Evolutionary conservation across 1,140 invertebrate genomes (phyloP).

Genomic region (Rhopalosiphum maidis): DNA sequence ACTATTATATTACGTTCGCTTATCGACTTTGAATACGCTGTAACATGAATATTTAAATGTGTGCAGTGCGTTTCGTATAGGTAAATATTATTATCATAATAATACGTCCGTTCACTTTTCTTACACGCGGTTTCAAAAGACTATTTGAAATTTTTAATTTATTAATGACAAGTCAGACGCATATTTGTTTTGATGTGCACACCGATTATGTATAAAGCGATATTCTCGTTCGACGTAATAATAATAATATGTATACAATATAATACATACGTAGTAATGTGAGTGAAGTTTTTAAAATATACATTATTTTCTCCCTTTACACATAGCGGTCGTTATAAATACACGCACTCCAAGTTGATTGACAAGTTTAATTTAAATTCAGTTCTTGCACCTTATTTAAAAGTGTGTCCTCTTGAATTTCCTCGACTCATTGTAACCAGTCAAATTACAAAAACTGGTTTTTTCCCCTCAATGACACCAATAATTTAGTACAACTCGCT

Average conservation of each 20-base stretch:
- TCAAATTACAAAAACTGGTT: slow-evolving; percentile 47
- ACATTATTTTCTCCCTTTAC: neutral
- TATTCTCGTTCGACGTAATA: neutral
- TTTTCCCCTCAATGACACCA: slow-evolving; percentile 38
- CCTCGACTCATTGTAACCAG: slow-evolving; percentile 7
- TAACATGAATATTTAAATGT: slow-evolving; percentile 17
- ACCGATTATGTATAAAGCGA: neutral
- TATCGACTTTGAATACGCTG: neutral
- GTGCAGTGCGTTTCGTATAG: neutral
- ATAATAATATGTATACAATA: neutral
- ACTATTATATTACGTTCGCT: neutral
- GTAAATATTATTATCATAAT: neutral
- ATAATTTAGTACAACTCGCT: slow-evolving; percentile 38
- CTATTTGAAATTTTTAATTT: neutral
- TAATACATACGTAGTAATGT: neutral
- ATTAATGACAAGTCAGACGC: neutral
- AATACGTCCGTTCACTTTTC: neutral
- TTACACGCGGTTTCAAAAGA: neutral
- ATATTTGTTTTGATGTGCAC: neutral
- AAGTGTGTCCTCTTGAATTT: slow-evolving; percentile 2
- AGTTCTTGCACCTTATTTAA: neutral
- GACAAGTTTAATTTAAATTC: slow-evolving; percentile 1
- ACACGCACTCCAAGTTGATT: neutral
- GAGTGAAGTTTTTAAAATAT: neutral
- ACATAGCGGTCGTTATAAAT: neutral